Evolutionary conservation across 2,888 invertebrate species (phyloP), one percentile per base, ranked within the genome.

Genomic region (Eupeodes latifasciatus): DNA sequence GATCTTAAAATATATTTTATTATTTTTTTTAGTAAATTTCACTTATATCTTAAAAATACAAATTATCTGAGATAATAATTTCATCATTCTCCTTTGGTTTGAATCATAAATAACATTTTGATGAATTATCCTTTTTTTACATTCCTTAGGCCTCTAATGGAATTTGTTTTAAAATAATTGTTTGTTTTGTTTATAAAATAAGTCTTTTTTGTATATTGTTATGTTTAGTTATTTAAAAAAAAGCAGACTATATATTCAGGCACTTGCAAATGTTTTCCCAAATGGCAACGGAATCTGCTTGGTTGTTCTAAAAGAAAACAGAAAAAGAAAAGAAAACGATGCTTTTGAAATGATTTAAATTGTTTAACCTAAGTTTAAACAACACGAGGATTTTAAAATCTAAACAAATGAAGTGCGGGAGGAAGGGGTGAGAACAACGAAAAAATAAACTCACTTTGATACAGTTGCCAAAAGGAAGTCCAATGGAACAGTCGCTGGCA

Each of bases 401-500:
- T 6, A 59, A 34, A 10, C 7, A 36, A 5, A 47, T 19, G 19
- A 4, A 19, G 1, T 47, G 66, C 16, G 16, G 5, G 16, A 10
- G n/a, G 2, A 61, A 14, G n/a, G 59, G 49, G 27, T 27, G 49
- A 27, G 19, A 19, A 55, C 10, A 0, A 57, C 19, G 2, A 34
- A 12, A 11, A 12, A 36, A 9, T 34, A 59, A 59, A 96, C 97
- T 96, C 94, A 98, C 98, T 98, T 98, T 91, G 96, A 96, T 90
- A 97, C 95, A 85, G 97, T 97, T 81, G 97, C 98, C 92, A 96
- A 96, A 91, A 97, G 95, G 89, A 99, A 96, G 93, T 99, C 98
- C 78, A 97, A 96, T 27, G 98, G 98, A 78, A 99, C 94, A 66
- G 97, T 95, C 92, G 97, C 98, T 0, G 99, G 98, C 83, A 98